phyloP scores from a whole-genome alignment of 2,797 vertebrate genomes.

The Melanotaenia pygmaea region DNA sequence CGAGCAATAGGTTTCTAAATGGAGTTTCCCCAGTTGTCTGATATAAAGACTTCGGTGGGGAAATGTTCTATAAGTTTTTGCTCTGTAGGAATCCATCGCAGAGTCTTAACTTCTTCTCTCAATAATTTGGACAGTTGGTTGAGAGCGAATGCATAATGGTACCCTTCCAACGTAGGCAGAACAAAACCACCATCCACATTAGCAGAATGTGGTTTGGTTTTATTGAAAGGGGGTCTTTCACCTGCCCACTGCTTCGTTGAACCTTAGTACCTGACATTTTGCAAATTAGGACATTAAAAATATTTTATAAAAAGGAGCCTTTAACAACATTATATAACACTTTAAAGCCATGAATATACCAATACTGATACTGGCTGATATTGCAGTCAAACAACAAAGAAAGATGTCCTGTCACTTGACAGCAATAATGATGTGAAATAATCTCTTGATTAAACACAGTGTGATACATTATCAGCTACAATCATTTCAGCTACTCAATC shows the following conservation, averaged over 20 bases:
- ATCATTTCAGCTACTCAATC: conserved; percentile 6
- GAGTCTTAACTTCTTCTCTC: background rate
- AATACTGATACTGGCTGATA: background rate
- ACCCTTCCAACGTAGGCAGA: background rate
- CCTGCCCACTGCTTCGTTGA: background rate
- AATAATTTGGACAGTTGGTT: background rate
- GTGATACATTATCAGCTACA: conserved; percentile 9
- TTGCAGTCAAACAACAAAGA: background rate
- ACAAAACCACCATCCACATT: background rate
- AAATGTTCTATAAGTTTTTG: background rate
- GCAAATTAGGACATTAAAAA: too few relatives aligned
- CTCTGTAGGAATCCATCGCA: background rate
- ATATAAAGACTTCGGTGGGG: too few relatives aligned
- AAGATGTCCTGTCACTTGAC: background rate
- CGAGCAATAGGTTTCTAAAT: too few relatives aligned
- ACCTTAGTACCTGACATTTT: background rate
- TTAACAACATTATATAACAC: background rate
- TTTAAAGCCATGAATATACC: background rate
- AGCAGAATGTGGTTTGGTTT: background rate
- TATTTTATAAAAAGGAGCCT: background rate
- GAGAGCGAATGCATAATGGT: background rate
- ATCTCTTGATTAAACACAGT: conserved; percentile 2
- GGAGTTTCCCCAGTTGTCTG: too few relatives aligned
- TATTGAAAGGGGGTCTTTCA: background rate
- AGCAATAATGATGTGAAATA: conserved; percentile 8